Percentiles rank a stretch among this genome's conserved stretches.
Evolutionary conservation across 2,888 invertebrate genomes (phyloP).

Genomic region (Pteria penguin): DNA sequence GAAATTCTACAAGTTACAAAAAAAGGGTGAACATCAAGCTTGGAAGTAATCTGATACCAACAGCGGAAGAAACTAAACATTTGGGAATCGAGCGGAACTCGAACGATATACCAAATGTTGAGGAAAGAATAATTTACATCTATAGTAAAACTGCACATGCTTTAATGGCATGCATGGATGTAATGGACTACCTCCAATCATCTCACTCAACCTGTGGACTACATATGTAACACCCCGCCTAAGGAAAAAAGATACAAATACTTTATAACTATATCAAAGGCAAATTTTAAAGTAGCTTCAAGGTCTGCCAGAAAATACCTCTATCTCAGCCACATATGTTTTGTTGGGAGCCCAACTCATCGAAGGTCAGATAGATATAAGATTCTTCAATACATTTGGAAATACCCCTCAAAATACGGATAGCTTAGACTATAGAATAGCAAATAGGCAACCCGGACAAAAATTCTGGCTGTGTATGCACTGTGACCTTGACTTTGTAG

Average conservation of each 20-base stretch:
- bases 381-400: neutral
- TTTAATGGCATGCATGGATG: neutral
- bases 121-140: neutral
- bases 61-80: neutral
- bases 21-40: neutral
- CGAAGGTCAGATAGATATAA: neutral
- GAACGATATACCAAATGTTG: neutral
- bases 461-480: no score
- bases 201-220: constrained; percentile 9
- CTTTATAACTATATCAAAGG: neutral
- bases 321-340: neutral
- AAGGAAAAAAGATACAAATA: neutral
- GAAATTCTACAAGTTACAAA: no score
- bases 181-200: neutral
- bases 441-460: neutral
- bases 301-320: neutral
- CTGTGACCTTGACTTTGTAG: no score
- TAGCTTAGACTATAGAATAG: neutral
- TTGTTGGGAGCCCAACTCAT: neutral
- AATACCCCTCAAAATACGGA: neutral
- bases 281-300: neutral
- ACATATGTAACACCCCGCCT: neutral
- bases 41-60: neutral
- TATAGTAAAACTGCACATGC: no score
- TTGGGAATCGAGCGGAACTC: neutral